Conservation (phyloP, 2,113 vertebrate genomes). For the Carassius gibelio region DNA sequence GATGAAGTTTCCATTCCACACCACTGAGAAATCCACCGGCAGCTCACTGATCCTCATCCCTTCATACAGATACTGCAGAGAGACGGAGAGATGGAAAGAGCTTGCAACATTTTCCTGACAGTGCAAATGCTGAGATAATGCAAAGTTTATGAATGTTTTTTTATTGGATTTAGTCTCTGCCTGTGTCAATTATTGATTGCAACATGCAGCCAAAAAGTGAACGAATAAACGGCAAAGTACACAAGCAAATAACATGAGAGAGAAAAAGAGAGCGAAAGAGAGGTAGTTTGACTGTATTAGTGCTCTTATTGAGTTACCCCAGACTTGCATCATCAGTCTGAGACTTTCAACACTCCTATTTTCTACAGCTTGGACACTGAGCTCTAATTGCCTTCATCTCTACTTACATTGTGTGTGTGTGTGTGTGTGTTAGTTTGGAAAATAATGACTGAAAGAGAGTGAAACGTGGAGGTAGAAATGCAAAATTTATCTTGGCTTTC, state of each 20-base stretch:
- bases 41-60: conserved; percentile 94
- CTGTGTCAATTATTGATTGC: conserved; percentile 14
- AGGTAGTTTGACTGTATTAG: conserved; percentile 36
- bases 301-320: conserved; percentile 56
- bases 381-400: conserved; percentile 15
- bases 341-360: conserved; percentile 19
- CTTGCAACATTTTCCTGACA: neutral
- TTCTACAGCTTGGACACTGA: conserved; percentile 24
- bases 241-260: neutral
- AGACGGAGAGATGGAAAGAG: conserved; percentile 14
- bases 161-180: neutral
- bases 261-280: neutral
- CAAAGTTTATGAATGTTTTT: neutral
- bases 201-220: neutral
- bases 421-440: neutral
- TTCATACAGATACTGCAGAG: conserved; percentile 89
- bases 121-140: neutral
- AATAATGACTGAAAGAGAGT: neutral
- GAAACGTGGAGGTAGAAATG: neutral
- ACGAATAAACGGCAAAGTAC: neutral
- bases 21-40: conserved; percentile 94
- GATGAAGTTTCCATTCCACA: conserved; percentile 98
- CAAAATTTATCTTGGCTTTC: neutral
- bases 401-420: neutral
- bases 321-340: conserved; percentile 64